Base-by-base conservation (phyloP, 2,888 invertebrate species). In the Oxyteleia sp. region DNA sequence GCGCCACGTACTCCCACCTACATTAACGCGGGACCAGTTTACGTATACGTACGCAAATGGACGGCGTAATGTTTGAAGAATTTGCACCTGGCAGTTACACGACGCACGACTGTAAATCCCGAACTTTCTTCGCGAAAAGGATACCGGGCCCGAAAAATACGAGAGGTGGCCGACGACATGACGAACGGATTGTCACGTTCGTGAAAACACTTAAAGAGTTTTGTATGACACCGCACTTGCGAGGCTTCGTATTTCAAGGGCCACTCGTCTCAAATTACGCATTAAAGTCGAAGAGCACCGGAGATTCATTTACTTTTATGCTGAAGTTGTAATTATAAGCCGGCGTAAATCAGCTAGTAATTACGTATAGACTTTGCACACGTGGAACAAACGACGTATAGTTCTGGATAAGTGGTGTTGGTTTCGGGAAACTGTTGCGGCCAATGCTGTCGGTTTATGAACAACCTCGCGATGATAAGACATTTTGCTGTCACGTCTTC, bases 1-100 rank as follows among this genome's bases (percentile, higher is more conserved):
- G 91, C 91, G 91, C 91, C 91, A 89, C 86, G 83, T 84, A 86
- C 88, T 90, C 88, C 89, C 91, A 89, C 91, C 89, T 87, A 87
- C 89, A 86, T 88, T 83, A 76, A 53, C 84, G 68, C 72, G 69
- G 51, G 38, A 66, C 69, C 75, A 76, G 75, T 76, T 82, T 84
- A 57, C 80, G 49, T 69, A 47, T 49, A 43, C 59, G 82, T 68
- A 64, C 82, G 64, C 76, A 74, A 76, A 55, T 74, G 69, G 68
- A 63, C 78, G 51, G 63, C 49, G 66, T 89, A 87, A 88, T 88
- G 89, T 88, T 89, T 87, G 88, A 88, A 86, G 90, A 89, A 89
- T 89, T 89, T 88, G 88, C 90, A 90, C 90, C 90, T 90, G 90
- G 87, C 88, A 86, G 84, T 84, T 55, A 64, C 68, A 55, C 55